Evolutionary conservation across 2,797 vertebrate genomes (phyloP).

Genomic region (Chelon auratus): DNA sequence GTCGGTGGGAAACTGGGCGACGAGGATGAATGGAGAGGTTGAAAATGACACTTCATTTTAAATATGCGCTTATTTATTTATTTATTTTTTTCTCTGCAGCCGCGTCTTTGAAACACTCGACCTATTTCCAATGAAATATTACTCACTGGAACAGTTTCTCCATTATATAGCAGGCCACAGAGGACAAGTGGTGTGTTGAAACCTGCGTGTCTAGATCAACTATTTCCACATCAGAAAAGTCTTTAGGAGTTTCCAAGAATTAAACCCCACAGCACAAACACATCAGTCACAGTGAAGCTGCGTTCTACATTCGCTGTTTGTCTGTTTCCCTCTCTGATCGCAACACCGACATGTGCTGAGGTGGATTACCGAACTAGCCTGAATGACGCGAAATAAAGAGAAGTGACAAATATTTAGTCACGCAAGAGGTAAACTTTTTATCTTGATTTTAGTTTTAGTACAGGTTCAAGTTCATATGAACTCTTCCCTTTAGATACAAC

Average conservation of each 20-base stretch:
- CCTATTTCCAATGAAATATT: conserved; percentile 3
- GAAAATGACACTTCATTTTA: conserved; percentile 5
- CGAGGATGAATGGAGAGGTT: conserved; percentile 9
- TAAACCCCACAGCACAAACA: neutral
- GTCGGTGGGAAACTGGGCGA: neutral
- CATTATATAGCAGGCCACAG: neutral
- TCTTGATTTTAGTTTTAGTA: no score
- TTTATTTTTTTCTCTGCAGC: neutral
- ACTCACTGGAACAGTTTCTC: neutral
- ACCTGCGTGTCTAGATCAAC: conserved; percentile 9
- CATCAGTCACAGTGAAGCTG: neutral
- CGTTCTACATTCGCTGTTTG: conserved; percentile 1
- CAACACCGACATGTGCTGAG: neutral
- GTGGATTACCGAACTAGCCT: neutral
- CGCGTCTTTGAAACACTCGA: neutral
- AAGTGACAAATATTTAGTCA: no score
- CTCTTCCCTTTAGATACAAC: no score
- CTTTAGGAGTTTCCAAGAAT: conserved; percentile 16
- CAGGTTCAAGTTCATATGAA: no score
- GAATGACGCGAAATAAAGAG: neutral
- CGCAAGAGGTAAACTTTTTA: no score
- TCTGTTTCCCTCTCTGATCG: neutral
- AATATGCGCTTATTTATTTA: conserved; percentile 11
- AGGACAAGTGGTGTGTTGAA: conserved; percentile 10
- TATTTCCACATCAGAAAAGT: conserved; percentile 23